Evolutionary conservation across 2,797 vertebrate genomes (phyloP), one percentile per base, ranked within the genome.

Genomic region (Tinamus major): DNA sequence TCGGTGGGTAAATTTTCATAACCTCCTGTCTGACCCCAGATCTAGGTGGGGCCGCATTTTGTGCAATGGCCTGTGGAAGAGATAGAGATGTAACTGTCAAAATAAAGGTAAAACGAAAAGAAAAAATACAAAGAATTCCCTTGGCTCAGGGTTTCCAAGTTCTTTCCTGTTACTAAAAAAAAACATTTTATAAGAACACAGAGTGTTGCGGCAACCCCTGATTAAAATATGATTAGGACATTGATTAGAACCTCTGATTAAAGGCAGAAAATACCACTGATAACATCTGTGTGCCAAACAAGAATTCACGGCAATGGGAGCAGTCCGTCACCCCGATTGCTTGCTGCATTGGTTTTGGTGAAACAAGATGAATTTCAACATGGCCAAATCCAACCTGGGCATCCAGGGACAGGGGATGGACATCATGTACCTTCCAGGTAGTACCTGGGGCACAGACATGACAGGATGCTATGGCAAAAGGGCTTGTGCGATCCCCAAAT

Each of bases 81-180:
- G 80, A 94, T 56, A 72, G 89, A 96, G 91, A 78, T 16, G 7
- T 88, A 78, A 69, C 65, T 82, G 90, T 61, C 88, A 76, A 90
- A 96, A 94, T 64, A 91, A 80, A 90, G 56, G 37, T 67, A 83
- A 95, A 96, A 89, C 44, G 69, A 70, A 91, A 94, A 87, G 61
- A 90, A 86, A 77, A 84, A 61, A 49, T 20, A 53, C 24, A 56
- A 86, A 78, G 55, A 82, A 63, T 6, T 70, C 76, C 7, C 48
- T 82, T 62, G 75, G 90, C 69, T 89, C 74, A 75, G 90, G 15
- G 78, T 89, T 89, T 85, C 68, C 39, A 83, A 88, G 42, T 51
- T 56, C 75, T 93, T 96, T 87, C 44, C 53, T 83, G 48, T 79
- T 86, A 53, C 42, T 75, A 84, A 85, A 79, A 37, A 37, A 69